Conservation (phyloP, 1,140 invertebrate genomes). For the Apis laboriosa region DNA sequence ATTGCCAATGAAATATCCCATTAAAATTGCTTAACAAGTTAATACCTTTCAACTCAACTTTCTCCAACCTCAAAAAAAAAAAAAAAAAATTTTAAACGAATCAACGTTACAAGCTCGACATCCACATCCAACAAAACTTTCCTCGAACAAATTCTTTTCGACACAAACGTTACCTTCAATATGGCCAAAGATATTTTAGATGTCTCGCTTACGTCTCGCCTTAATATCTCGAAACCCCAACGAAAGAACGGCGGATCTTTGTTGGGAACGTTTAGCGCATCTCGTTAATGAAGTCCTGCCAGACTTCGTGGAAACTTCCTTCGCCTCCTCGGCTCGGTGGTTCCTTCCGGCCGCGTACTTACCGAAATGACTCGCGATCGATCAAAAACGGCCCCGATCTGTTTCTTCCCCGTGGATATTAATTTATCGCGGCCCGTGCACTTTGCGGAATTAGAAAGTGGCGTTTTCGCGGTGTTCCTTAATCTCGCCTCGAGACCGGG, state of each 20-base stretch:
- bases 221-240: neutral
- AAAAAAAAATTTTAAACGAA: too few species aligned
- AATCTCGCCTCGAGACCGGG: constrained; percentile 3
- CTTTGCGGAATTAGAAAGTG: constrained; percentile 30
- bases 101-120: too few species aligned
- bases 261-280: neutral
- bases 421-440: constrained; percentile 34
- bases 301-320: neutral
- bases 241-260: neutral
- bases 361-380: constrained; percentile 22
- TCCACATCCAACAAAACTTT: too few species aligned
- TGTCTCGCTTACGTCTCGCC: neutral
- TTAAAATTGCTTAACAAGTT: too few species aligned
- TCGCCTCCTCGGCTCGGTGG: neutral
- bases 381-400: constrained; percentile 31
- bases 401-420: constrained; percentile 12
- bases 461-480: neutral
- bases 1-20: too few species aligned
- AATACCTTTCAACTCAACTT: too few species aligned
- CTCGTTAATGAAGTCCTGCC: constrained; percentile 26
- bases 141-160: too few species aligned
- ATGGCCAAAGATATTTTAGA: too few species aligned
- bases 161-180: too few species aligned
- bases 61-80: too few species aligned
- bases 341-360: constrained; percentile 10